Percentiles rank a stretch among this genome's conserved stretches.
phyloP scores from a whole-genome alignment of 2,113 vertebrate species.

The Ptilorrhoa leucosticta region DNA sequence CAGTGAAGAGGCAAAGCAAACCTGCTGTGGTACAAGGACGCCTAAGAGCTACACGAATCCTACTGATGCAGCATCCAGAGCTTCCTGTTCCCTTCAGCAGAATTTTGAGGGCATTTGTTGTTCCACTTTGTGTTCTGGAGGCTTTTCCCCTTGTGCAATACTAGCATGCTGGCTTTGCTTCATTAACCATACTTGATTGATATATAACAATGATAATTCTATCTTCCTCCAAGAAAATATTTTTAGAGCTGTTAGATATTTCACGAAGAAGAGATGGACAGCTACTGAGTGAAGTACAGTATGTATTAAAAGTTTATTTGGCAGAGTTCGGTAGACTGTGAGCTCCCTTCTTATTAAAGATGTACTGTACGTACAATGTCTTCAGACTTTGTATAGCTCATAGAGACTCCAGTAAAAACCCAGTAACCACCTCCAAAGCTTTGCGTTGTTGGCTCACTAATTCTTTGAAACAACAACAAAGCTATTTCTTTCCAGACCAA shows the following conservation, averaged over 20 bases:
- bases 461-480: slow-evolving; percentile 44
- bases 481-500: slow-evolving; percentile 1
- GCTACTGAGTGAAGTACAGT: slow-evolving; percentile 55
- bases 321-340: slow-evolving; percentile 64
- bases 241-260: slow-evolving; percentile 73
- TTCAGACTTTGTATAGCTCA: slow-evolving; percentile 74
- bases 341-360: slow-evolving; percentile 68
- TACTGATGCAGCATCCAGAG: slow-evolving; percentile 25
- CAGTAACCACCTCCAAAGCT: slow-evolving; percentile 66
- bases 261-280: slow-evolving; percentile 57
- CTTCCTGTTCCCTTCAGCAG: slow-evolving; percentile 56
- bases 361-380: slow-evolving; percentile 73
- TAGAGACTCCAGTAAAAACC: slow-evolving; percentile 69
- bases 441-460: slow-evolving; percentile 61
- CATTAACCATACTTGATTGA: slow-evolving; percentile 75
- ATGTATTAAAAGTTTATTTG: slow-evolving; percentile 65
- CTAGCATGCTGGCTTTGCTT: slow-evolving; percentile 83
- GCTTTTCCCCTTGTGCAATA: slow-evolving; percentile 74
- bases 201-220: slow-evolving; percentile 67
- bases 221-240: slow-evolving; percentile 75
- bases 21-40: slow-evolving; percentile 47
- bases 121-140: slow-evolving; percentile 70
- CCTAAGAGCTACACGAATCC: slow-evolving; percentile 47
- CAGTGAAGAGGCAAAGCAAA: slow-evolving; percentile 36
- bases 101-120: slow-evolving; percentile 58